phyloP scores from a whole-genome alignment of 2,888 invertebrate species.

The Litoditis marina region DNA sequence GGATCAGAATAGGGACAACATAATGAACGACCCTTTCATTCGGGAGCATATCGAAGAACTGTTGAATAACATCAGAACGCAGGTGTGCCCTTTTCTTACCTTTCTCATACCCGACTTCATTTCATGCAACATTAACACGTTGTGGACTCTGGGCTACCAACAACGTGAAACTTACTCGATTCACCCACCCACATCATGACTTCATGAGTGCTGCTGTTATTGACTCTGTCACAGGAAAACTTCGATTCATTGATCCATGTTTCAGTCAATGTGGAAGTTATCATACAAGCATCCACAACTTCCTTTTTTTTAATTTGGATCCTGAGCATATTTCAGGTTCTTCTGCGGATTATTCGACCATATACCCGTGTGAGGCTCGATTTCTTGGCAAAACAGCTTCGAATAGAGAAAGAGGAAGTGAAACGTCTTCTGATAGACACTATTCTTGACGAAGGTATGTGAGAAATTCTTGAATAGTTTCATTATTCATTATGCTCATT shows the following conservation, averaged over 20 bases:
- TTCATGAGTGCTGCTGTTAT: no score
- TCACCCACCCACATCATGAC: no score
- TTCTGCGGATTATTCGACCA: conserved; percentile 92
- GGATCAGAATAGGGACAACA: conserved; percentile 72
- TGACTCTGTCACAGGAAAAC: no score
- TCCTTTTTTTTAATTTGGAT: neutral
- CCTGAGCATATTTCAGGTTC: conserved; percentile 67
- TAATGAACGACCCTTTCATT: conserved; percentile 99
- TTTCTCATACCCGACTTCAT: no score
- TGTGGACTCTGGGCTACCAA: no score
- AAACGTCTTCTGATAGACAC: conserved; percentile 93
- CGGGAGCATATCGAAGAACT: conserved; percentile 87
- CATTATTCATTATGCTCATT: no score
- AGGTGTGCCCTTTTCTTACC: conserved; percentile 67
- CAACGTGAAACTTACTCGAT: no score
- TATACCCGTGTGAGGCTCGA: conserved; percentile 97
- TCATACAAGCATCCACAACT: no score
- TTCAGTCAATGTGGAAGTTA: no score
- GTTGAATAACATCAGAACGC: conserved; percentile 83
- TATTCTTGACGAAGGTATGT: conserved; percentile 83
- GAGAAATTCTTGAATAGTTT: no score
- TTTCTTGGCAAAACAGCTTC: conserved; percentile 80
- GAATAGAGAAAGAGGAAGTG: conserved; percentile 73
- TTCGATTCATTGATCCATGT: no score
- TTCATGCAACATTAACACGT: no score